Conservation (phyloP, 2,797 vertebrate species). For the Lagodon rhomboides region DNA sequence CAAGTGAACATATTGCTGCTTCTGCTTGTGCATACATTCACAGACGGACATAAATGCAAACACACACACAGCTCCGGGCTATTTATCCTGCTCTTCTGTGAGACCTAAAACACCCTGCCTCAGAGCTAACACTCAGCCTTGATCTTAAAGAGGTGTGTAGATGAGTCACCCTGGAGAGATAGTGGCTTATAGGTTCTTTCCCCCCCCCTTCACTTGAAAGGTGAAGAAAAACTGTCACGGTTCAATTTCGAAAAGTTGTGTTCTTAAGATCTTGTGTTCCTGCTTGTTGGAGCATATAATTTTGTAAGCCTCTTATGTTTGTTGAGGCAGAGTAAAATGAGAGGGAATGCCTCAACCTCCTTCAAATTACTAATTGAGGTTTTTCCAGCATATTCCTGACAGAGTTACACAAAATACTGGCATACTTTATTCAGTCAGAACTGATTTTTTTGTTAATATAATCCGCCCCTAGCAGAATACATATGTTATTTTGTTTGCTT, state of each 20-base stretch:
- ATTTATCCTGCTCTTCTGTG: conserved; percentile 26
- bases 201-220: neutral
- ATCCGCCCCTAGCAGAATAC: neutral
- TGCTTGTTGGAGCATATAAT: neutral
- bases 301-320: neutral
- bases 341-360: neutral
- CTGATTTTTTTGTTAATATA: neutral
- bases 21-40: conserved; percentile 14
- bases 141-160: neutral
- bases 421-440: neutral
- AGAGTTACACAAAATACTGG: neutral
- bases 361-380: neutral
- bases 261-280: neutral
- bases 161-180: neutral
- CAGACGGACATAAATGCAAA: neutral
- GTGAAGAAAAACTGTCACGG: neutral
- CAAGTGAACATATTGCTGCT: neutral
- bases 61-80: conserved; percentile 24
- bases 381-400: neutral
- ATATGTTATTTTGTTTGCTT: neutral
- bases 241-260: neutral
- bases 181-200: neutral
- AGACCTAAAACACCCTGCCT: conserved; percentile 17
- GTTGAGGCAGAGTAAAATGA: neutral
- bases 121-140: conserved; percentile 2